Evolutionary conservation across 2,888 invertebrate genomes (phyloP), one percentile per base, ranked within the genome.

Genomic region (Drosophila greeni): DNA sequence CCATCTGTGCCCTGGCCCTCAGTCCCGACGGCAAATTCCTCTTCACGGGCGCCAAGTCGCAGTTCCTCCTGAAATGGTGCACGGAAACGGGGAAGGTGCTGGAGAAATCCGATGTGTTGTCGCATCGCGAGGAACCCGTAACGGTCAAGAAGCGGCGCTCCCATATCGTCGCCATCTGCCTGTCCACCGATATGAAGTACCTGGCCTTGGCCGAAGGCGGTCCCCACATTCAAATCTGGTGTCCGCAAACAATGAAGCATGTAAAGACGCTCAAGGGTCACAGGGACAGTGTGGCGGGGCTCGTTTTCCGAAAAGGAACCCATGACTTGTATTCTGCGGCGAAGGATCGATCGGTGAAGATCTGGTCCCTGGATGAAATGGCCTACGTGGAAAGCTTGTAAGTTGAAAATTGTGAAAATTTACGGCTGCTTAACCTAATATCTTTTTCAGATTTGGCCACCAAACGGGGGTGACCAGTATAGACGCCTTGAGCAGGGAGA

Each of bases 281-380:
- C 85, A 92, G 94, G 81, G 93, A 92, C 72, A 85, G 90, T 23
- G 91, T 96, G 0, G 92, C 93, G 1, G 95, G 95, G 12, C 87
- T 99, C 53, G 93, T 93, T 14, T 97, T 99, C 88, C 93, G 96
- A 79, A 94, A 92, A 86, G 94, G 94, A 73, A 93, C 95, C 4
- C 96, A 97, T 89, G 94, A 95, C 54, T 90, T 99, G 64, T 98
- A 94, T 86, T 94, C 95, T 0, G 92, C 92, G 4, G 93, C 94
- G 65, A 92, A 92, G 86, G 95, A 95, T 86, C 91, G 94, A 73
- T 92, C 94, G 16, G 94, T 98, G 0, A 97, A 97, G 91, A 94
- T 97, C 60, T 99, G 99, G 99, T 96, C 95, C 73, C 90, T 98
- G 56, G 96, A 97, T 90, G 98, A 99, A 88, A 95, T 97, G 95